Percentiles rank a stretch among this genome's conserved stretches.
Evolutionary conservation across 2,113 vertebrate genomes (phyloP).

Genomic region (Corydoras sp.): DNA sequence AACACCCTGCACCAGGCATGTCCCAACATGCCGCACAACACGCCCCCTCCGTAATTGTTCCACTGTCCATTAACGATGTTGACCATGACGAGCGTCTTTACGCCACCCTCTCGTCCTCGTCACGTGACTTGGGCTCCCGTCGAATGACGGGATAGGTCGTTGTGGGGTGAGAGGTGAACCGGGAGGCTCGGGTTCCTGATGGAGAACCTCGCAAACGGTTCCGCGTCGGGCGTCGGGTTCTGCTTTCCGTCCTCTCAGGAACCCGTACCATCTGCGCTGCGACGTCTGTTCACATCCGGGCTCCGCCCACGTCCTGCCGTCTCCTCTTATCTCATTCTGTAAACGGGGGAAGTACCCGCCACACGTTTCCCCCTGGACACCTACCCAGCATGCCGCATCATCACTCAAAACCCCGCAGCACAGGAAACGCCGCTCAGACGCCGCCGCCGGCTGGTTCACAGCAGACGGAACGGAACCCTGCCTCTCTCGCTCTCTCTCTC

Average conservation of each 20-base stretch:
- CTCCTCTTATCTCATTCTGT: constrained; percentile 8
- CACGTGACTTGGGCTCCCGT: too few species aligned
- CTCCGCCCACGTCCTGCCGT: constrained; percentile 9
- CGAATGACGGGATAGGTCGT: too few species aligned
- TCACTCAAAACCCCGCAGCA: constrained; percentile 40
- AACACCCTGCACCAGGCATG: constrained; percentile 1
- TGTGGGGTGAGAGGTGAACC: too few species aligned
- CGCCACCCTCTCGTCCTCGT: too few species aligned
- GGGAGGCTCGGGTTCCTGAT: too few species aligned
- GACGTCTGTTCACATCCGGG: constrained; percentile 21
- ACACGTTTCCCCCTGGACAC: constrained; percentile 32
- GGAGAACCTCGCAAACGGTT: too few species aligned
- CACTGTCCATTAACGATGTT: too few species aligned
- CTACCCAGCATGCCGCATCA: constrained; percentile 20
- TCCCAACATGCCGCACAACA: background rate
- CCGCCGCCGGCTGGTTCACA: constrained; percentile 36
- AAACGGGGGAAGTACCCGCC: constrained; percentile 56
- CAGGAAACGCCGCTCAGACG: constrained; percentile 51
- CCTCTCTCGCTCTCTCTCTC: constrained; percentile 5
- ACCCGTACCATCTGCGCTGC: constrained; percentile 19
- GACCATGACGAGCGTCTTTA: too few species aligned
- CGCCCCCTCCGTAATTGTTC: too few species aligned
- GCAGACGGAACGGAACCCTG: constrained; percentile 48
- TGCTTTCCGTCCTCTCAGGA: constrained; percentile 1
- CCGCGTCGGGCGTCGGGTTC: too few species aligned